Base-by-base conservation (phyloP, 1,140 invertebrate genomes). In the Centruroides sculpturatus region DNA sequence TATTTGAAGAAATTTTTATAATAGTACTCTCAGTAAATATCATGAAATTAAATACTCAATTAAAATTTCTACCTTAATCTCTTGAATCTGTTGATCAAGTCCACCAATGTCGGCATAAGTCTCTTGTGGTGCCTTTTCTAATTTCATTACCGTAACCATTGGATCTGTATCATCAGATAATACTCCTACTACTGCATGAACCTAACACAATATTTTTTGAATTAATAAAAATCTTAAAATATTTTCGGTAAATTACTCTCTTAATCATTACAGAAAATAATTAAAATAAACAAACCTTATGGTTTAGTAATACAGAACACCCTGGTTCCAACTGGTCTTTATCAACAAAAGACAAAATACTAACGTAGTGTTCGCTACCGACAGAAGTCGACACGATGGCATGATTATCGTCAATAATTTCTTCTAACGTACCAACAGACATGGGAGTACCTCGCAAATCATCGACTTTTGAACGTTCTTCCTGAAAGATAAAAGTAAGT, bases 81-180 rank as follows among this genome's bases (percentile, higher is more conserved):
- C 97, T 76, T 99, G 96, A 75, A 99, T 99, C 77, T 99, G 97
- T 55, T 90, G 92, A 73, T 99, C 96, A n/a, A 99, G 78, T 53
- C 95, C 96, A 72, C 97, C 97, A 75, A 99, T 99, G 77, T 99
- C 97, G 13, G 96, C 96, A 74, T 99, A 99, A 0, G 97, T 99
- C 78, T 99, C 97, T 76, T 98, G 93, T 10, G 97, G 97, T 35
- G 97, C 97, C 73, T 99, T 99, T 71, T 99, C 97, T 48, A 99
- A 73, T 75, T 99, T 99, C 97, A 99, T 99, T 0, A 99, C 97
- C 46, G 94, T 99, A 3, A 99, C 97, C 96, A 99, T 99, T 12
- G 97, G 97, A 79, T 99, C 97, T n/a, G 94, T 98, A 72, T 99
- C 97, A 79, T 99, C 97, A 48, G 90, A 89, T 35, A 99, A 75